Conservation (phyloP, 2,888 invertebrate genomes). For the Notodonta ziczac region DNA sequence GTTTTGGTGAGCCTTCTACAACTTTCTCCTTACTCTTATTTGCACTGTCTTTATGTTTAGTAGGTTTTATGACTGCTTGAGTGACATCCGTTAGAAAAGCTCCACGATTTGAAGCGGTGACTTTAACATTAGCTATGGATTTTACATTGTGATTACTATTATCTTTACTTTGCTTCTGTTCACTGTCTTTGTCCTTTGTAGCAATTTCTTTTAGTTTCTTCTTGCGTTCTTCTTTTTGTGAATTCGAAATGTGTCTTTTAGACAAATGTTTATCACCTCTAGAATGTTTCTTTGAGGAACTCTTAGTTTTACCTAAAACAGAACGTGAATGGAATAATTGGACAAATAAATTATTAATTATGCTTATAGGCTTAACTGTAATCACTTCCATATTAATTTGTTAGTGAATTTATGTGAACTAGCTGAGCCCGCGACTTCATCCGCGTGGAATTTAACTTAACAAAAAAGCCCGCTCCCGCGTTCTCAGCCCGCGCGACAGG, state of each 20-base stretch:
- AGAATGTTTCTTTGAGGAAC: conserved; percentile 40
- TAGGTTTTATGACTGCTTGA: conserved; percentile 51
- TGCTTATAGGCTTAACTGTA: background rate
- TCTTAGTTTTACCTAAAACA: conserved; percentile 51
- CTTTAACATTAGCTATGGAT: conserved; percentile 66
- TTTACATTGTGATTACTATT: conserved; percentile 45
- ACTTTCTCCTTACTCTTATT: conserved; percentile 29
- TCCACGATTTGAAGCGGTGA: conserved; percentile 81
- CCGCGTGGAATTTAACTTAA: too few species aligned
- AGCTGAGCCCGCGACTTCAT: too few species aligned
- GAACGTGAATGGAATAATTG: background rate
- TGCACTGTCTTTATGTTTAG: conserved; percentile 47
- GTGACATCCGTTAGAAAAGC: conserved; percentile 77
- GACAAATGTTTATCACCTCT: conserved; percentile 49
- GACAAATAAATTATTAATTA: background rate
- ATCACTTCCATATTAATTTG: background rate
- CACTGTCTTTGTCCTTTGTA: conserved; percentile 52
- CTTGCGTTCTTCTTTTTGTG: conserved; percentile 76
- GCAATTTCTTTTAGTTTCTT: conserved; percentile 81
- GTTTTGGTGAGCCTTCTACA: conserved; percentile 24
- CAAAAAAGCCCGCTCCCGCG: too few species aligned
- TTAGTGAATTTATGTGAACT: too few species aligned
- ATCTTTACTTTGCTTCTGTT: conserved; percentile 37
- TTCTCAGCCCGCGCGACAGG: too few species aligned
- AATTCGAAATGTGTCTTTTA: conserved; percentile 52